Percentiles rank a stretch among this genome's conserved stretches.
phyloP scores from a whole-genome alignment of 2,113 vertebrate genomes.

The Sphaerodactylus townsendi region DNA sequence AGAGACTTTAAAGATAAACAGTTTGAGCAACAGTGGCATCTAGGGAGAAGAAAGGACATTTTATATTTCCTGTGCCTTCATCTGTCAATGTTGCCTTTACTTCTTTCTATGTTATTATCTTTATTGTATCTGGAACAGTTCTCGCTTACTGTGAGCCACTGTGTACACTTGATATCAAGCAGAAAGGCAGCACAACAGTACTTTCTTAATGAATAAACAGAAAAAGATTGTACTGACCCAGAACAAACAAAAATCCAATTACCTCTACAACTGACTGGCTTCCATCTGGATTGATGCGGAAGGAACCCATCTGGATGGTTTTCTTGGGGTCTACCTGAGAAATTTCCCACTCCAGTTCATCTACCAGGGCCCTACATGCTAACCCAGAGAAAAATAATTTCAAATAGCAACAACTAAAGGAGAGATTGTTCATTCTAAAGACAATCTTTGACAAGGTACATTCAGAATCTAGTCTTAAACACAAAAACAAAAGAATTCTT shows the following conservation, averaged over 20 bases:
- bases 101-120: too few species aligned
- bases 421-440: background rate
- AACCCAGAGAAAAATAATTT: background rate
- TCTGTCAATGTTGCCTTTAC: too few species aligned
- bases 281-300: slow-evolving; percentile 94
- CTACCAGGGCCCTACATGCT: slow-evolving; percentile 95
- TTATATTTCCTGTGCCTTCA: too few species aligned
- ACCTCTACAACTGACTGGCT: slow-evolving; percentile 94
- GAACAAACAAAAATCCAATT: slow-evolving; percentile 31
- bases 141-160: too few species aligned
- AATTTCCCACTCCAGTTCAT: slow-evolving; percentile 97
- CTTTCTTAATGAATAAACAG: too few species aligned
- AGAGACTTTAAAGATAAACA: too few species aligned
- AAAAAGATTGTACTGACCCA: background rate
- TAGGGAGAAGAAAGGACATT: too few species aligned
- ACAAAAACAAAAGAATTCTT: background rate
- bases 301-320: slow-evolving; percentile 93
- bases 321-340: slow-evolving; percentile 90
- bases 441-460: background rate
- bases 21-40: too few species aligned
- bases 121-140: too few species aligned
- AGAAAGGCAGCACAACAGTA: too few species aligned
- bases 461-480: background rate
- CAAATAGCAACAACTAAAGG: rapidly evolving
- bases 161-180: too few species aligned